Evolutionary conservation across 2,888 invertebrate species (phyloP).

Genomic region (Lasioglossum morio): DNA sequence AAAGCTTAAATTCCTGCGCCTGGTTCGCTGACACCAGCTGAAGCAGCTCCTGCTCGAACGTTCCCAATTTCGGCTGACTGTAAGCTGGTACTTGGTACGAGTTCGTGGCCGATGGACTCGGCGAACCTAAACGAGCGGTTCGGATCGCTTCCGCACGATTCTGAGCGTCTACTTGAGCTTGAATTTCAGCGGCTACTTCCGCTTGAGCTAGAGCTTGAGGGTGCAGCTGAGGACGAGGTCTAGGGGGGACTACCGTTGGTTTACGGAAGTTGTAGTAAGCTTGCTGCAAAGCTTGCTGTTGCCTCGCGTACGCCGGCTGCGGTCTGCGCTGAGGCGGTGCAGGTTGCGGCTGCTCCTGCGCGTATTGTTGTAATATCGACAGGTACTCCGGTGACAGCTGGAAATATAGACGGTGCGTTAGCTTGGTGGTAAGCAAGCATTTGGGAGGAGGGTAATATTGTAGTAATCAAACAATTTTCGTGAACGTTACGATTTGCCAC

Average conservation of each 20-base stretch:
- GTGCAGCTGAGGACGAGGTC: slow-evolving; percentile 77
- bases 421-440: too few species aligned
- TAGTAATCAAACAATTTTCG: not conserved
- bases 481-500: not conserved
- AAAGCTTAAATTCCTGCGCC: slow-evolving; percentile 80
- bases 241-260: slow-evolving; percentile 77
- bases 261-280: slow-evolving; percentile 81
- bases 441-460: not conserved
- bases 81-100: slow-evolving; percentile 76
- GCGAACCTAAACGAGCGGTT: slow-evolving; percentile 67
- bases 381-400: slow-evolving; percentile 82
- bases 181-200: slow-evolving; percentile 75
- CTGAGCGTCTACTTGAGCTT: slow-evolving; percentile 77
- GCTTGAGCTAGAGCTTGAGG: slow-evolving; percentile 78
- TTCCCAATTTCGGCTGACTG: slow-evolving; percentile 77
- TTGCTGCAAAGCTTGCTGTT: slow-evolving; percentile 80
- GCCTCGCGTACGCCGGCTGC: slow-evolving; percentile 77
- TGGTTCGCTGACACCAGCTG: slow-evolving; percentile 81
- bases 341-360: slow-evolving; percentile 72
- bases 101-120: slow-evolving; percentile 65
- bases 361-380: slow-evolving; percentile 75
- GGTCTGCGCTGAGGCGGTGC: slow-evolving; percentile 74
- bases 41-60: slow-evolving; percentile 80
- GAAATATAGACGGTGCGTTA: slow-evolving; percentile 52
- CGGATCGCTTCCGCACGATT: slow-evolving; percentile 76